Base-by-base conservation (phyloP, 2,113 vertebrate species). In the Mustelus asterias region DNA sequence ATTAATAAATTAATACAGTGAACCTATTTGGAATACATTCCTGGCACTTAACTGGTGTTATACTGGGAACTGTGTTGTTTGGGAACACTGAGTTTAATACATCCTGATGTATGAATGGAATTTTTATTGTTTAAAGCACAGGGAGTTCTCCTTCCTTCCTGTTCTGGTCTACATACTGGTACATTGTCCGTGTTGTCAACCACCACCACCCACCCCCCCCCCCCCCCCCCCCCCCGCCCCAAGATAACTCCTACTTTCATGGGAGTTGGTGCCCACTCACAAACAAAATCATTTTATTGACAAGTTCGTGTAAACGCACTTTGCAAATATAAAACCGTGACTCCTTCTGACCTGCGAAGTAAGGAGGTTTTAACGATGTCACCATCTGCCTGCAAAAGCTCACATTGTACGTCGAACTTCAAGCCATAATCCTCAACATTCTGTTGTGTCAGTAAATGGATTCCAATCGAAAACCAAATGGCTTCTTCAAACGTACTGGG, bases 31-130 rank as follows among this genome's bases (percentile, higher is more conserved):
- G 67, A 72, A 95, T 76, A 29, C 69, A 48, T 95, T 72, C 69
- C 41, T 95, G 94, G 94, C 94, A 72, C 94, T 33, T 48, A 72
- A 54, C 41, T 54, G 44, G 94, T 41, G 41, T 76, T 44, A 33
- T 48, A 54, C 94, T 95, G 69, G 94, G 94, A 95, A 95, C 26
- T 26, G 72, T 95, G 76, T 95, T 95, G 67, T 29, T 48, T 29
- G 69, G 41, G 44, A 94, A 70, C 22, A 89, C 48, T 54, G 44
- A 33, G 70, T n/a, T 78, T 63, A 63, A 72, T 10, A 2, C 95
- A 78, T 96, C 95, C n/a, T 96, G 63, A 96, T 22, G 18, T 41
- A 3, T n/a, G 5, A 13, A 94, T 0, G 0, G 78, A 96, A 33
- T 96, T 96, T 44, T 16, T 41, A 63, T 44, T 96, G 70, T 92